These are phyloP conservation scores for Popillia japonica DNA, from an alignment of 1,140 invertebrate species.

Conservation along the genomic window DNA sequence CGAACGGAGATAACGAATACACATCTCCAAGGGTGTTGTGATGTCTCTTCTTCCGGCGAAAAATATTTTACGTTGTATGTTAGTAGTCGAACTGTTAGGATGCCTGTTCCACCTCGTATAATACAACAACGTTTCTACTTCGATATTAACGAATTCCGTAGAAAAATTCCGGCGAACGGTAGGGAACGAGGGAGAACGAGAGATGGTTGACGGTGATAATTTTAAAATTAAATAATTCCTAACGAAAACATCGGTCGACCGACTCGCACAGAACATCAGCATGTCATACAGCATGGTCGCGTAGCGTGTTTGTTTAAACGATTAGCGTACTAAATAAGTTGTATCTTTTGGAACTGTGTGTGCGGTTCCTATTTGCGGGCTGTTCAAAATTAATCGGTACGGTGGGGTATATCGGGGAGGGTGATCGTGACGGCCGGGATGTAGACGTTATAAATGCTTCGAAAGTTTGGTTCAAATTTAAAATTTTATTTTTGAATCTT, in stretches of 20 bases:
- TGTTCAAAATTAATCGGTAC: conserved; percentile 11
- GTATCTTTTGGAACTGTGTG: not conserved
- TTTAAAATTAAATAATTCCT: conserved; percentile 16
- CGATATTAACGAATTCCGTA: not conserved
- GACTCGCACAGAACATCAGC: not conserved
- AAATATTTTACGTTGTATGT: not conserved
- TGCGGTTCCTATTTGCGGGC: not conserved
- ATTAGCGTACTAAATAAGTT: conserved; percentile 19
- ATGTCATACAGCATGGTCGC: not conserved
- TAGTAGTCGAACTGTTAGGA: not conserved
- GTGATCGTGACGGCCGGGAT: too few species aligned
- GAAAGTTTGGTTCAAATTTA: too few species aligned
- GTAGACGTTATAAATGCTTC: too few species aligned
- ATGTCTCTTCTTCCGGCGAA: not conserved
- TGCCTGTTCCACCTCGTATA: not conserved
- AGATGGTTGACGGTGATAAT: not conserved
- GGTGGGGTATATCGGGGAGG: not conserved
- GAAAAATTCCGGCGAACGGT: not conserved
- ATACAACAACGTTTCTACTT: too few species aligned
- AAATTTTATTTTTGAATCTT: too few species aligned
- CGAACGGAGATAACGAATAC: not conserved
- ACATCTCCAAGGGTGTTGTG: not conserved
- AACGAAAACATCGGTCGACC: conserved; percentile 3
- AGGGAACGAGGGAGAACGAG: not conserved
- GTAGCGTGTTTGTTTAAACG: not conserved